These are phyloP conservation scores for Zosterops hypoxanthus DNA, from an alignment of 2,113 vertebrate genomes.

Conservation along the genomic window DNA sequence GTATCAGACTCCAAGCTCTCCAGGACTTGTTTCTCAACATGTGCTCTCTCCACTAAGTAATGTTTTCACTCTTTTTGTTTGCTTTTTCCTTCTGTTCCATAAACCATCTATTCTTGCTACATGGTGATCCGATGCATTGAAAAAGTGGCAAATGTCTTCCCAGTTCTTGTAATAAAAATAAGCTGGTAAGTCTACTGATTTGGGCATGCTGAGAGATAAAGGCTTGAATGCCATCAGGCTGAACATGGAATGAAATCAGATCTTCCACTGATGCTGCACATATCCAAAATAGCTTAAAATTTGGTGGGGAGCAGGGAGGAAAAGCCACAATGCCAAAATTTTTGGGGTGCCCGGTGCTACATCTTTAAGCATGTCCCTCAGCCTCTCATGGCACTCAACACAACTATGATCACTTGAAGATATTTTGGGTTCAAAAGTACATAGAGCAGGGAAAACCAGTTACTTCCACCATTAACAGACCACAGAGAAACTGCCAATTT, in stretches of 20 bases:
- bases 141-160: background rate
- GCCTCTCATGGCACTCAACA: background rate
- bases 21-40: background rate
- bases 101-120: background rate
- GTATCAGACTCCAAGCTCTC: background rate
- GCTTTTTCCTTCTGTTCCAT: background rate
- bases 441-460: background rate
- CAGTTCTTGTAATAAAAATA: background rate
- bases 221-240: background rate
- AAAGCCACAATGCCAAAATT: background rate
- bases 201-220: background rate
- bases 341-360: background rate
- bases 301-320: fast-evolving
- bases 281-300: background rate
- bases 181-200: background rate
- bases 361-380: background rate
- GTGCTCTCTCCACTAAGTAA: background rate
- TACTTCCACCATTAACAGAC: background rate
- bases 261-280: background rate
- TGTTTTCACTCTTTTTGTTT: background rate
- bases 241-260: background rate
- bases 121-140: background rate
- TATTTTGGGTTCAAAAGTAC: background rate
- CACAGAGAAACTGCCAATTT: background rate
- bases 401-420: background rate